Conservation (phyloP, 2,888 invertebrate species). For the Trissoscelio sp. region DNA sequence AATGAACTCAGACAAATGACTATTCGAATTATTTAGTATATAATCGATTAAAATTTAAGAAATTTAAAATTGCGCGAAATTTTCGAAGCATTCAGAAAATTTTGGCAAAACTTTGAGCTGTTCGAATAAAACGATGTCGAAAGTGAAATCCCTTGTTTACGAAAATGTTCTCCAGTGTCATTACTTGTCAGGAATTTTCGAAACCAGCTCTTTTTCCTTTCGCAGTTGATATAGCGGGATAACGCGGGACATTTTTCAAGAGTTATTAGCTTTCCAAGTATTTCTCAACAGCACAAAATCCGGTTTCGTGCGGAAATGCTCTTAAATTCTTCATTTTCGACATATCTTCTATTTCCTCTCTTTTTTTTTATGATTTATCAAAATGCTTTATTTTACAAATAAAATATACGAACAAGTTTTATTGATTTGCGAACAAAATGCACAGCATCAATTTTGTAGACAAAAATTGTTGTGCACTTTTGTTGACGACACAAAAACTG, state of each 20-base stretch:
- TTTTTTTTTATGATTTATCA: too few relatives aligned
- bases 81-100: too few relatives aligned
- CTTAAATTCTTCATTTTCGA: constrained; percentile 7
- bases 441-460: neutral
- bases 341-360: constrained; percentile 1
- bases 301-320: neutral
- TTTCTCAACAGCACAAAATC: constrained; percentile 15
- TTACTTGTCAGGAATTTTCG: neutral
- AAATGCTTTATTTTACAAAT: too few relatives aligned
- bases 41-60: too few relatives aligned
- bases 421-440: too few relatives aligned
- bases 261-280: constrained; percentile 6
- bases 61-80: too few relatives aligned
- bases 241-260: constrained; percentile 5
- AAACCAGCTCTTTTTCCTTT: neutral
- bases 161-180: neutral
- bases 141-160: neutral
- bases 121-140: too few relatives aligned
- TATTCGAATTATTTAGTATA: too few relatives aligned
- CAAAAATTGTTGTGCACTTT: neutral
- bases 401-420: neutral
- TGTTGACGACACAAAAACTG: neutral
- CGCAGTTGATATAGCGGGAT: constrained; percentile 9
- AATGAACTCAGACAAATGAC: too few relatives aligned
- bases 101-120: too few relatives aligned